Conservation (phyloP, 2,797 vertebrate species). For the Petrocephalus schoutedeni region DNA sequence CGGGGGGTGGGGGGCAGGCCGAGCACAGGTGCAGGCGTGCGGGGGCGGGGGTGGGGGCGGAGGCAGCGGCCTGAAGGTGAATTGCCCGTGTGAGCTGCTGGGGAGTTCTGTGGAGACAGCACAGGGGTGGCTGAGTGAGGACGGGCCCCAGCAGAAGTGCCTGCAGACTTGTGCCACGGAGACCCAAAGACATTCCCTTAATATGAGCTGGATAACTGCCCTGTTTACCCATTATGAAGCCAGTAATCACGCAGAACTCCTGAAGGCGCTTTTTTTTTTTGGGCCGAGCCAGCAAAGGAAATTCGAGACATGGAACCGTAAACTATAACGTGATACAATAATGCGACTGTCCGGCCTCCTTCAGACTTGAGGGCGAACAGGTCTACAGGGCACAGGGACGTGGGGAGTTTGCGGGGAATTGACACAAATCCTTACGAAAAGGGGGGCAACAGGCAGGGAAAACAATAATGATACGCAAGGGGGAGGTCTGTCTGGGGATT, state of each 20-base stretch:
- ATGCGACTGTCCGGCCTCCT: background rate
- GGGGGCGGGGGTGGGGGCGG: conserved; percentile 80
- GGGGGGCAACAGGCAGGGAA: background rate
- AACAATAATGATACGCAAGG: background rate
- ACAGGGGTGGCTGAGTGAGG: background rate
- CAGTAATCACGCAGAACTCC: background rate
- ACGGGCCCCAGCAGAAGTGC: background rate
- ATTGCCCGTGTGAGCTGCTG: conserved; percentile 83
- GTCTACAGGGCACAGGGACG: background rate
- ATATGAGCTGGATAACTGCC: conserved; percentile 8
- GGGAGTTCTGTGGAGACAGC: conserved; percentile 69
- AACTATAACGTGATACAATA: background rate
- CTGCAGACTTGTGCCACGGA: background rate
- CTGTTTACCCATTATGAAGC: background rate
- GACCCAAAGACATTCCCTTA: background rate
- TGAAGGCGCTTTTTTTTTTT: background rate
- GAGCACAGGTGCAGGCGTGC: conserved; percentile 83
- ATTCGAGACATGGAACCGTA: background rate
- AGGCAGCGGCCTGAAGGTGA: conserved; percentile 86
- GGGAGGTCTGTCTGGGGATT: background rate
- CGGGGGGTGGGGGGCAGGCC: conserved; percentile 75
- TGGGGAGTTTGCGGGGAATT: background rate
- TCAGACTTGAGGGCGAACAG: background rate
- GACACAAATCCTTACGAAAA: background rate
- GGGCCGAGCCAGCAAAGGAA: background rate